A percentile compares a stretch with the other conserved stretches of the same genome.
These are phyloP conservation scores for Grus americana DNA, from an alignment of 2,113 vertebrate genomes.

Conservation along the genomic window DNA sequence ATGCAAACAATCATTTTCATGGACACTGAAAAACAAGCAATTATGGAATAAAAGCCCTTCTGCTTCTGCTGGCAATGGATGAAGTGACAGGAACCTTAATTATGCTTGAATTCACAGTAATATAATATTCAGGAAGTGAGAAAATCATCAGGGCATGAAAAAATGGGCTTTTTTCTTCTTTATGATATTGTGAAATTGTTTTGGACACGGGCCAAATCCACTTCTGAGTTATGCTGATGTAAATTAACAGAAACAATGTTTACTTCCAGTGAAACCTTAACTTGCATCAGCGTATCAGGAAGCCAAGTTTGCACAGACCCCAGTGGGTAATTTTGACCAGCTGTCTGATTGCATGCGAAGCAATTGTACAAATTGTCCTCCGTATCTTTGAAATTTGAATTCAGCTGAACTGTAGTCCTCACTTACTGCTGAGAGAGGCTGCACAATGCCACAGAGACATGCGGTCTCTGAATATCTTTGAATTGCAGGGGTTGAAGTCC, in stretches of 20 bases:
- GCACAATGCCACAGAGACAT: not conserved
- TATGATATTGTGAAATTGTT: not conserved
- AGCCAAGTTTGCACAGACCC: not conserved
- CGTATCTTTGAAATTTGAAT: not conserved
- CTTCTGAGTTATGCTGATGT: not conserved
- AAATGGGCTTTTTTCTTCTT: not conserved
- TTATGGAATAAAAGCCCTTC: slow-evolving; percentile 52
- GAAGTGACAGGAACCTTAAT: slow-evolving; percentile 36
- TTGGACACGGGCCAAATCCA: not conserved
- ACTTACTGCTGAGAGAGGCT: not conserved
- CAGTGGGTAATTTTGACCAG: not conserved
- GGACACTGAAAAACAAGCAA: slow-evolving; percentile 16
- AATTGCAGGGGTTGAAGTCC: not conserved
- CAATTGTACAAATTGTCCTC: not conserved
- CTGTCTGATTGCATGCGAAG: not conserved
- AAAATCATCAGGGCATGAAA: not conserved
- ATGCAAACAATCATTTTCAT: slow-evolving; percentile 8
- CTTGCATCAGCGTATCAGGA: not conserved
- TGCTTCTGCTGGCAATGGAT: not conserved
- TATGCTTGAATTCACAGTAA: slow-evolving; percentile 2
- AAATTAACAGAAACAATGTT: not conserved
- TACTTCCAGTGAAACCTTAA: not conserved
- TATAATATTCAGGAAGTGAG: slow-evolving; percentile 15
- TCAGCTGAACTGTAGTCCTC: not conserved
- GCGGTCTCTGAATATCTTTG: not conserved